Evolutionary conservation across 2,797 vertebrate species (phyloP).

Genomic region (Micrastur ruficollis): DNA sequence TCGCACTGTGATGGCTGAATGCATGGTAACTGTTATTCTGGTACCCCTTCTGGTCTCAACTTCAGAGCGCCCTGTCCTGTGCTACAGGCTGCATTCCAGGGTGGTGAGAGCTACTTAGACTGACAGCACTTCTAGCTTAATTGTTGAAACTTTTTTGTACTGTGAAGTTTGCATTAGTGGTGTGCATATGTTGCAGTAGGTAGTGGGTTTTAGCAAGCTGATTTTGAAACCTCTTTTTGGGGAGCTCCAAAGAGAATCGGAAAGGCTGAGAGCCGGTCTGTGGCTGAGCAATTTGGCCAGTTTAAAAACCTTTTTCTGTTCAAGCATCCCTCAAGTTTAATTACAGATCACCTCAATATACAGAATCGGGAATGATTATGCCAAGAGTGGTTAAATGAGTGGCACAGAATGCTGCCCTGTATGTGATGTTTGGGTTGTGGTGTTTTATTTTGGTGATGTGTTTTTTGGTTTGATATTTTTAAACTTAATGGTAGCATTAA

Average conservation of each 20-base stretch:
- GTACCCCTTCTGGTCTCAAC: not conserved
- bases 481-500: not conserved
- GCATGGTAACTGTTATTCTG: fast-evolving
- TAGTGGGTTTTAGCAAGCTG: not conserved
- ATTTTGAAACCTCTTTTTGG: not conserved
- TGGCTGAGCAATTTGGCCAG: not conserved
- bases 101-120: fast-evolving
- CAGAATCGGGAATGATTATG: not conserved
- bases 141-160: no score
- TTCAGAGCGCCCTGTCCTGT: not conserved
- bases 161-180: fast-evolving
- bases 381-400: not conserved
- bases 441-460: not conserved
- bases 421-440: not conserved
- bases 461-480: not conserved
- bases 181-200: not conserved
- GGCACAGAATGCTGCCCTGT: not conserved
- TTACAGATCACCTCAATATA: not conserved
- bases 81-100: not conserved
- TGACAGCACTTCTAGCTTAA: fast-evolving
- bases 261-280: not conserved
- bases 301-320: not conserved
- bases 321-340: not conserved
- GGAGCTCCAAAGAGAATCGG: not conserved
- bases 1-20: fast-evolving